Base-by-base conservation (phyloP, 2,888 invertebrate species). In the Flabesymbios commensalis region DNA sequence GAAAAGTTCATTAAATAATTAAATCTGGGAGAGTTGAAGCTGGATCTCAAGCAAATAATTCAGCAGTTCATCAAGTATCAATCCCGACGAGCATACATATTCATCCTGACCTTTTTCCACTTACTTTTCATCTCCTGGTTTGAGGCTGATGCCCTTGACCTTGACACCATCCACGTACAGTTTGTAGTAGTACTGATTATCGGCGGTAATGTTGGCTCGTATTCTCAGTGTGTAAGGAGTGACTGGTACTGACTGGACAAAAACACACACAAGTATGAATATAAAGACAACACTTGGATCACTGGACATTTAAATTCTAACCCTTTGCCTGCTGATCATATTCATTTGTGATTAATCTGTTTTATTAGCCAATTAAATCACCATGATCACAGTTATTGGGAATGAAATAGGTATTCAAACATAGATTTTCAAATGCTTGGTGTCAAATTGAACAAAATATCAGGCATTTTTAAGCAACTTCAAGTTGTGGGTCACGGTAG, bases 161-260 rank as follows among this genome's bases (percentile, higher is more conserved):
- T 64, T 64, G 28, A 61, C 42, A 0, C 64, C 64, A 36, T 64
- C 64, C 14, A 64, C 61, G 7, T 53, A 22, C 14, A 64, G 36
- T 24, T 61, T 45, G 54, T 28, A 64, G 43, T 64, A 64, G 33
- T 43, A 19, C 7, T 51, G 31, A 24, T 10, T 39, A 10, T 54
- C 19, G 10, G 26, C 19, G 24, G 29, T 22, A 5, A 42, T 14
- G 3, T 31, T 41, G 22, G 56, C n/a, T 39, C 33, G 26, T 10
- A 63, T 36, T 39, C 51, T 41, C 22, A 59, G 32, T 10, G 32
- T 32, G 33, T 63, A 63, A 10, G 63, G 63, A 2, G 63, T 63
- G 22, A 63, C 63, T n/a, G 62, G 62, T 29, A n/a, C 52, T 24
- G 32, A 47, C 62, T 62, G 31, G 28, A n/a, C n/a, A n/a, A 32